These are phyloP conservation scores for Caenorhabditis sp. DNA, from an alignment of 2,888 invertebrate species.

Conservation along the genomic window DNA sequence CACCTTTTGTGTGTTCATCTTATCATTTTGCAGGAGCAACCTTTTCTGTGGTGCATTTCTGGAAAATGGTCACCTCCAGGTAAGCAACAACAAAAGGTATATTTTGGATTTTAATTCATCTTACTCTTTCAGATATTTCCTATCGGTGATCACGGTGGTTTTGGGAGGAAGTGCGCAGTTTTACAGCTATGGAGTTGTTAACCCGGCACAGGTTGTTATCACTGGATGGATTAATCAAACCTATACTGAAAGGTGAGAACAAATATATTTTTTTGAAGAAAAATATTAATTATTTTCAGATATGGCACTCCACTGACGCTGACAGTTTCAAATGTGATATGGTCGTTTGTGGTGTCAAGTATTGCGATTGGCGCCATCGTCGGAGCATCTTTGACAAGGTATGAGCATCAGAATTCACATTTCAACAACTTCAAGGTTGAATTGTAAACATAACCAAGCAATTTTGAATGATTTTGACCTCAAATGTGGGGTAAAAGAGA, in stretches of 20 bases:
- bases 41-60: neutral
- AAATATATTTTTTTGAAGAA: constrained; percentile 1
- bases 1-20: neutral
- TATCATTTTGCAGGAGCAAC: neutral
- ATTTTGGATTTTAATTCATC: no score
- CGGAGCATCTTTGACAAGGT: constrained; percentile 71
- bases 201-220: constrained; percentile 64
- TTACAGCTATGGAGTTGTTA: constrained; percentile 68
- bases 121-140: constrained; percentile 49
- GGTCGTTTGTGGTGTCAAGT: constrained; percentile 72
- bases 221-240: constrained; percentile 69
- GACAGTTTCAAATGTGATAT: constrained; percentile 69
- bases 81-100: neutral
- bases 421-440: no score
- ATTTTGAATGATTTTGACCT: no score
- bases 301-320: constrained; percentile 34
- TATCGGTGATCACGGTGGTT: constrained; percentile 62
- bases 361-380: constrained; percentile 67
- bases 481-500: no score
- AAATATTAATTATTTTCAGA: constrained; percentile 18
- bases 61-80: neutral
- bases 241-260: constrained; percentile 52
- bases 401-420: neutral
- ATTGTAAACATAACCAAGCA: no score
- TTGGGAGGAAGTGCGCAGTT: constrained; percentile 70